Percentiles rank a stretch among this genome's conserved stretches.
phyloP scores from a whole-genome alignment of 2,797 vertebrate genomes.

The Sparidentex hasta region DNA sequence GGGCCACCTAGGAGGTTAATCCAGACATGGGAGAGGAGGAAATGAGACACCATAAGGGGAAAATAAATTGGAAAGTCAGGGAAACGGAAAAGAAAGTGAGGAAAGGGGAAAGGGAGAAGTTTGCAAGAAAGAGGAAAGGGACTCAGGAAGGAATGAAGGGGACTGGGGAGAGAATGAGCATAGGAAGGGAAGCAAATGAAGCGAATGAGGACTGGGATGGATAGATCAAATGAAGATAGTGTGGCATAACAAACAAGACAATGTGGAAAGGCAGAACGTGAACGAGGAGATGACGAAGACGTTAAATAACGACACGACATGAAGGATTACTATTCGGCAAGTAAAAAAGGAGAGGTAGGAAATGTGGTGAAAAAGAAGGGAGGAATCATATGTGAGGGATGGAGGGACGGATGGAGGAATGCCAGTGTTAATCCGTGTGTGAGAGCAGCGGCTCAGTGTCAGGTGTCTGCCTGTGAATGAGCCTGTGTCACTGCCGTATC shows the following conservation, averaged over 20 bases:
- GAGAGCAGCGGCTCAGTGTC: slow-evolving; percentile 80
- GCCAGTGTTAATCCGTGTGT: slow-evolving; percentile 78
- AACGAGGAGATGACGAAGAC: background rate
- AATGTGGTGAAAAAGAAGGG: slow-evolving; percentile 9
- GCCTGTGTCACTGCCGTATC: slow-evolving; percentile 71
- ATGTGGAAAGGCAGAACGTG: background rate
- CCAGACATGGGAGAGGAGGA: background rate
- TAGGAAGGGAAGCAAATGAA: background rate
- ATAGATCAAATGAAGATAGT: background rate
- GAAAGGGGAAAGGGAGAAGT: background rate
- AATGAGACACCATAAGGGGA: background rate
- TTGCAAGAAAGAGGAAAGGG: background rate
- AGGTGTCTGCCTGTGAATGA: slow-evolving; percentile 79
- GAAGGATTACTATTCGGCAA: background rate
- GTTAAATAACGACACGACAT: background rate
- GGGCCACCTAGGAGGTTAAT: background rate
- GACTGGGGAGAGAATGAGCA: background rate
- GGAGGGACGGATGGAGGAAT: slow-evolving; percentile 70
- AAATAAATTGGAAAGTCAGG: background rate
- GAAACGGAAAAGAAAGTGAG: background rate
- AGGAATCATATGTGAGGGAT: slow-evolving; percentile 56
- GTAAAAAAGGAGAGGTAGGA: slow-evolving; percentile 10
- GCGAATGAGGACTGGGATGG: background rate
- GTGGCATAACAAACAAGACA: background rate
- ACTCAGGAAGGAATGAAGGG: background rate